phyloP scores from a whole-genome alignment of 2,797 vertebrate genomes.

The Hybognathus amarus region DNA sequence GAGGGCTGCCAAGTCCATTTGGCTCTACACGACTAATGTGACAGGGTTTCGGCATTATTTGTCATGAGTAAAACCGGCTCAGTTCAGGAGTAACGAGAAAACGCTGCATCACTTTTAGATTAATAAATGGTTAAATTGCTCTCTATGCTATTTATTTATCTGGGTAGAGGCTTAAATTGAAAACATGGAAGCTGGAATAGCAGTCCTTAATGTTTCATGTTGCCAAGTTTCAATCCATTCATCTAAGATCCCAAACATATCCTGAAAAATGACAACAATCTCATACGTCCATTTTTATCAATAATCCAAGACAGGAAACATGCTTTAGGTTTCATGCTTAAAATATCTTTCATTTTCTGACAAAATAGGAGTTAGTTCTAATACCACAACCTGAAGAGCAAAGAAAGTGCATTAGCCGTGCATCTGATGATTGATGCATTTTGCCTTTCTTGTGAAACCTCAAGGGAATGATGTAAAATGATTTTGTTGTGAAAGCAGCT shows the following conservation, averaged over 20 bases:
- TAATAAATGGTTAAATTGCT: neutral
- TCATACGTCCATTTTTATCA: neutral
- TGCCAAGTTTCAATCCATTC: neutral
- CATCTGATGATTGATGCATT: neutral
- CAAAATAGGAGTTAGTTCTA: neutral
- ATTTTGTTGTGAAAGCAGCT: neutral
- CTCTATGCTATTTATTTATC: neutral
- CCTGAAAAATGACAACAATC: neutral
- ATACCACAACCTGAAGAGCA: neutral
- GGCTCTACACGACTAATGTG: neutral
- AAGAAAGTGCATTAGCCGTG: neutral
- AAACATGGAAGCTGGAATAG: neutral
- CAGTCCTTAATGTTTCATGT: neutral
- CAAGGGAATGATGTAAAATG: neutral
- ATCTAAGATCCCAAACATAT: neutral
- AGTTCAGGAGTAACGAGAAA: neutral
- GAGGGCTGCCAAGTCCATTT: constrained; percentile 21
- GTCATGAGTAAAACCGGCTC: neutral
- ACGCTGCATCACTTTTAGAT: neutral
- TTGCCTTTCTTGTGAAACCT: neutral
- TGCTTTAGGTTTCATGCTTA: neutral
- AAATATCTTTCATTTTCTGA: neutral
- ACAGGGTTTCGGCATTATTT: constrained; percentile 9
- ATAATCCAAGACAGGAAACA: neutral
- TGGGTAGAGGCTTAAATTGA: too few species aligned